Evolutionary conservation across 2,888 invertebrate species (phyloP), one percentile per base, ranked within the genome.

Genomic region (Ophion ventricosus): DNA sequence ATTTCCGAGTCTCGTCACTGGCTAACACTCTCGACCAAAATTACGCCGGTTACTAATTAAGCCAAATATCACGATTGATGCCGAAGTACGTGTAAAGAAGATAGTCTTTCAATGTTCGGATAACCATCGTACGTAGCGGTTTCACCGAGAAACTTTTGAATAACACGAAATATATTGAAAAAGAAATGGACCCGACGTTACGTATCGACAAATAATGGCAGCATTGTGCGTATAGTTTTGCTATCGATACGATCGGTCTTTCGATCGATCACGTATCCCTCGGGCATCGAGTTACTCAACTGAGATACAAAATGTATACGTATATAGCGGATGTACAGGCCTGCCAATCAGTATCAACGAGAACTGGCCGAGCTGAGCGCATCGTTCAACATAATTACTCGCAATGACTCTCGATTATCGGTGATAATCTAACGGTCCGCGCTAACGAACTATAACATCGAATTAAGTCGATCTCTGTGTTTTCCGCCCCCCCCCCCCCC

Each of bases 401-500:
- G 88, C 88, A 90, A 90, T 91, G 91, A 91, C 90, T 91, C 86
- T 82, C 74, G 82, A 87, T 85, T 85, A 82, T 82, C 84, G 73
- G 82, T 67, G 79, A 72, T 77, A 85, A 85, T 82, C 84, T 85
- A 85, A 85, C 84, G 84, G 84, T 80, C 56, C 67, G 72, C 73
- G 67, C 82, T 85, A 85, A 85, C 84, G 84, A 85, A 85, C 82
- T 85, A 82, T 85, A 85, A 85, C 82, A 85, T 85, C 82, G 79
- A 80, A 82, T 85, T 85, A 85, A 82, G 59, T 73, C 75, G 82
- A 84, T 82, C 82, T 70, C 74, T 49, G 61, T 67, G 66, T 26
- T 23, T 64, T 20, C 56, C 56, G 66, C 8, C 56, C 61, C 17
- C 56, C 3, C 57, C 1, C 23, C 3, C 10, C n/a, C n/a, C 35